phyloP scores from a whole-genome alignment of 2,888 invertebrate genomes.

The Euclidia mi region DNA sequence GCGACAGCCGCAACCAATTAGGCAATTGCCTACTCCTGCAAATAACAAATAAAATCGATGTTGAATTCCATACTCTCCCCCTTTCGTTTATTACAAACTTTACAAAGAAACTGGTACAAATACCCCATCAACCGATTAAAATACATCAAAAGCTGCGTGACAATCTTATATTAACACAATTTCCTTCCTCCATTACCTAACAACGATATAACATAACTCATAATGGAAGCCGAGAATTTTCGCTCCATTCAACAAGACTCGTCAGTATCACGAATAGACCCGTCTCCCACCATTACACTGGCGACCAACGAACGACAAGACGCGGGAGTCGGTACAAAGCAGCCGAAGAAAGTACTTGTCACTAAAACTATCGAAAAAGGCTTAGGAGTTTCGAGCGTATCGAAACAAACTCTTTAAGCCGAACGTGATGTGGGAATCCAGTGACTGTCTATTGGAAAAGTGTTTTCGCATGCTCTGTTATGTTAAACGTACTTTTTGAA shows the following conservation, averaged over 20 bases:
- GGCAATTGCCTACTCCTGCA: too few relatives aligned
- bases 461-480: conserved; percentile 26
- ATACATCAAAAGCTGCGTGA: too few relatives aligned
- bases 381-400: conserved; percentile 21
- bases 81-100: too few relatives aligned
- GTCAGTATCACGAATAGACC: conserved; percentile 18
- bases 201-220: neutral
- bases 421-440: conserved; percentile 25
- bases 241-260: neutral
- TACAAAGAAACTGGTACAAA: too few relatives aligned
- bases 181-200: neutral
- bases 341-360: conserved; percentile 75
- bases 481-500: conserved; percentile 14
- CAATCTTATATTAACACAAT: neutral
- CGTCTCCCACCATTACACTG: conserved; percentile 72
- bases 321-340: conserved; percentile 69
- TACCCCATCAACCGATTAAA: too few relatives aligned
- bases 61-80: too few relatives aligned
- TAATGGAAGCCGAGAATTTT: neutral
- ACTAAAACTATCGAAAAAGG: conserved; percentile 16
- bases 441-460: conserved; percentile 29
- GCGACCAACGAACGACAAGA: conserved; percentile 60
- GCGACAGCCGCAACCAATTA: too few relatives aligned
- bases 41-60: too few relatives aligned
- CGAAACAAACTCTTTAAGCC: conserved; percentile 19